Conservation (phyloP, 2,113 vertebrate genomes). For the Daubentonia madagascariensis region DNA sequence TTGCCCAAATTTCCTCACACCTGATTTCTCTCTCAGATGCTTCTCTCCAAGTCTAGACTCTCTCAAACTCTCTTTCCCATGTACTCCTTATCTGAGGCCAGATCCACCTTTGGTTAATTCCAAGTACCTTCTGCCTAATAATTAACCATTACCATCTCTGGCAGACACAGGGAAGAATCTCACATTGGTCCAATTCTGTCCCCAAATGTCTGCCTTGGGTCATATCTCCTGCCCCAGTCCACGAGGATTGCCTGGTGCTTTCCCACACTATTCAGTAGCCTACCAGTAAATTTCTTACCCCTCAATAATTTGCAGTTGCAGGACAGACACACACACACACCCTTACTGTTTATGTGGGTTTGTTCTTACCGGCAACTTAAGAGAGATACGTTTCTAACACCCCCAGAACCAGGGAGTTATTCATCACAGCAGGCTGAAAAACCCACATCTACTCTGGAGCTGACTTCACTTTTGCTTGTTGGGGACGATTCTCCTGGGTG, state of each 20-base stretch:
- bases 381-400: not conserved
- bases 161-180: not conserved
- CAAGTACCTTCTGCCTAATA: not conserved
- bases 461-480: not conserved
- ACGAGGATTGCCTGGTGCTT: not conserved
- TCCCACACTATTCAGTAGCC: not conserved
- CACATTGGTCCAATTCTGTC: not conserved
- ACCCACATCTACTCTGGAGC: not conserved
- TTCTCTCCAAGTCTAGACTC: not conserved
- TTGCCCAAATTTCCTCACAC: not conserved
- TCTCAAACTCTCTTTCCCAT: not conserved
- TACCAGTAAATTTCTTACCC: not conserved
- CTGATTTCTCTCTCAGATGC: not conserved
- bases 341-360: not conserved
- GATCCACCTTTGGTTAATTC: not conserved
- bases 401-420: not conserved
- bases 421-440: not conserved
- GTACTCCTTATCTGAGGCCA: not conserved
- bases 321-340: not conserved
- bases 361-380: not conserved
- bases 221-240: not conserved
- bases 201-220: not conserved
- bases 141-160: not conserved
- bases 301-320: not conserved
- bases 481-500: not conserved